Evolutionary conservation across 2,797 vertebrate genomes (phyloP), one percentile per base, ranked within the genome.

Genomic region (Thalassophryne amazonica): DNA sequence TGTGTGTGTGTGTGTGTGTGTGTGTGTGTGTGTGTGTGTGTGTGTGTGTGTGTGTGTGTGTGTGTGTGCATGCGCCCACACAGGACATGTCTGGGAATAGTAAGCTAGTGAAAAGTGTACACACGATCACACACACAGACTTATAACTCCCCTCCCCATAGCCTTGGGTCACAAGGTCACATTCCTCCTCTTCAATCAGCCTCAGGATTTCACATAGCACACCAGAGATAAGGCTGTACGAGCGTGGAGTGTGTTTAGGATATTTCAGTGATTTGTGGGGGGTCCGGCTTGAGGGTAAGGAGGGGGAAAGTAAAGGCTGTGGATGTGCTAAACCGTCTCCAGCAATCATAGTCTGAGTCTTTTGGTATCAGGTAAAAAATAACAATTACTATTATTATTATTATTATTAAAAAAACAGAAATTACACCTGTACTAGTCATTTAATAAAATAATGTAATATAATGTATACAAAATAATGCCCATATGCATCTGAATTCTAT

Each of bases 131-230:
- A 57, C 49, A 60, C 53, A 60, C 60, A 66, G 35, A 62, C 60
- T 56, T 60, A 57, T 67, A 75, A 69, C 62, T 77, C 65, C 73
- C 78, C 54, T 72, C 81, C 83, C 69, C 51, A 62, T 62, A 69
- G 69, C 70, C 73, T 35, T 24, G 58, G 84, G 88, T 89, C 86
- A 83, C 27, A 57, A 57, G 81, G 78, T 81, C 80, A 77, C 83
- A 86, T 86, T 83, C 79, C 83, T 80, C 72, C 62, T 80, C 78
- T 75, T 86, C 81, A 88, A 88, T 83, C 78, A 78, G 67, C 81
- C 75, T 80, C 69, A 80, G 83, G 86, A 89, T 86, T 88, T 85
- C 86, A 88, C 85, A 87, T 84, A 86, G 71, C 70, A 17, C 59
- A 61, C 73, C 45, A 62, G 72, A 61, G 62, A 51, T 69, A 77